Percentiles rank a stretch among this genome's conserved stretches.
These are phyloP conservation scores for Drosophila mayaguana DNA, from an alignment of 2,888 invertebrate genomes.

Conservation along the genomic window DNA sequence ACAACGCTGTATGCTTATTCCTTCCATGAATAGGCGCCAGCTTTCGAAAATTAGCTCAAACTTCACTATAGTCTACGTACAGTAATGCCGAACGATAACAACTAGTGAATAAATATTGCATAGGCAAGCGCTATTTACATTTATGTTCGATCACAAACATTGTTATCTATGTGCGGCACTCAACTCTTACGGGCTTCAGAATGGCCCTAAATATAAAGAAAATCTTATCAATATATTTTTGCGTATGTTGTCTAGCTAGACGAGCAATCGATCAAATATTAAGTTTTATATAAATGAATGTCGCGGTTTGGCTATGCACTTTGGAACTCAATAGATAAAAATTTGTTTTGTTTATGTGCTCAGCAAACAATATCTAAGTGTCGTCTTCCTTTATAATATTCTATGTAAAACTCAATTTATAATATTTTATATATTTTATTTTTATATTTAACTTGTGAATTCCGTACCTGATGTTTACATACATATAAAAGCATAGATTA, in stretches of 20 bases:
- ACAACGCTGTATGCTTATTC: neutral
- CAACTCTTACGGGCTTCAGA: neutral
- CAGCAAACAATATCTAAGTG: neutral
- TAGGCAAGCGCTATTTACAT: neutral
- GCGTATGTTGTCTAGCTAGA: neutral
- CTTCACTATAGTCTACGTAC: neutral
- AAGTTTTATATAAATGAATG: slow-evolving; percentile 2
- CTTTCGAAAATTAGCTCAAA: neutral
- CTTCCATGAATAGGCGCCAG: neutral
- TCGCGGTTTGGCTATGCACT: neutral
- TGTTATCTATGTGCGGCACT: slow-evolving; percentile 2
- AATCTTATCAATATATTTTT: neutral
- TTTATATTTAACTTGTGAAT: slow-evolving; percentile 22
- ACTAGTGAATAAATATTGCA: neutral
- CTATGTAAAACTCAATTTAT: neutral
- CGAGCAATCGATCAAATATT: slow-evolving; percentile 13
- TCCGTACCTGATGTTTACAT: slow-evolving; percentile 15
- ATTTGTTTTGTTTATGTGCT: neutral
- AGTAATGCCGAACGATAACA: neutral
- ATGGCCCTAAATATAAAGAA: neutral
- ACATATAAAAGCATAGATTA: slow-evolving; percentile 12
- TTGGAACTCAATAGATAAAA: neutral
- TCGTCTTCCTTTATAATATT: too few species aligned
- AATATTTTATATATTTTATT: slow-evolving; percentile 12
- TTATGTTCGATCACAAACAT: neutral